Base-by-base conservation (phyloP, 2,113 vertebrate species). In the Cyphomyrus plagiostoma region DNA sequence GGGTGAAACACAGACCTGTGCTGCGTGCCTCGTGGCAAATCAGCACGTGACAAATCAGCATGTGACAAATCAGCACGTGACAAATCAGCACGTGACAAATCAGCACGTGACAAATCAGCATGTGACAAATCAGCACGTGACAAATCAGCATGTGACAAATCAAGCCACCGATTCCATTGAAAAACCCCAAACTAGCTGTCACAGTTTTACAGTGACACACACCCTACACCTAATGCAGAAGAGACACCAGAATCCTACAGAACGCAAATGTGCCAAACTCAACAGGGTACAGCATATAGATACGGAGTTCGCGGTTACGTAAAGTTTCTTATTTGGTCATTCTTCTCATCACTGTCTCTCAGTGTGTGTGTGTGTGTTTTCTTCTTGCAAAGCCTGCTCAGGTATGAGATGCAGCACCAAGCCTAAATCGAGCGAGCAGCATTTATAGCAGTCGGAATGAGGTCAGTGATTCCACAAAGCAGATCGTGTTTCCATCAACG, bases 401-500 rank as follows among this genome's bases (percentile, higher is more conserved):
- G 30, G 80, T 39, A 83, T 6, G 50, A 46, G 39, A 15, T 19
- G 39, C 74, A 13, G 77, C 50, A 15, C 39, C 42, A 6, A 42
- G 19, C 26, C 45, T 30, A 56, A 53, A 50, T 9, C 19, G 7
- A 13, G 42, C 11, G 19, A 26, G 49, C 50, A 42, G 74, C 48
- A 83, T 39, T 45, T 42, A 89, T 49, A 49, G 62, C 62, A 30
- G 19, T 89, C 49, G 35, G 70, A 89, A 89, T 82, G 66, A 21
- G 88, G 66, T 82, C 66, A 82, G 17, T 42, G 70, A 82, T 89
- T 23, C 49, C 39, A 30, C 19, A 9, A 19, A 42, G 23, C 9
- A 13, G 7, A 52, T 39, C 26, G 21, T 77, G 56, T 17, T 58
- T 21, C 39, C 35, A 30, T 45, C 10, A 56, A 8, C 1, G 11